Evolutionary conservation across 2,113 vertebrate genomes (phyloP).

Genomic region (Gavialis gangeticus): DNA sequence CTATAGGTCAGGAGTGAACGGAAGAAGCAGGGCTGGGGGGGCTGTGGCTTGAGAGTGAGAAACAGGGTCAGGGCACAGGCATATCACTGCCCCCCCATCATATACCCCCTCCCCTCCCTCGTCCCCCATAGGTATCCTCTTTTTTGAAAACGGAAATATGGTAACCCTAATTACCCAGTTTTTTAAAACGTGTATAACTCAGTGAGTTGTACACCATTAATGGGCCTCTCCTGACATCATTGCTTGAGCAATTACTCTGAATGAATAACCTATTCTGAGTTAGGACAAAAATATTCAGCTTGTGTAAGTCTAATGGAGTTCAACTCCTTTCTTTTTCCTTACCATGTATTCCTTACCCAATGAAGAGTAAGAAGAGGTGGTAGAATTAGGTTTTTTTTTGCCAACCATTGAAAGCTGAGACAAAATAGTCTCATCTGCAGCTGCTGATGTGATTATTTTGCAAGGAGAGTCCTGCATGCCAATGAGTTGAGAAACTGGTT

Average conservation of each 20-base stretch:
- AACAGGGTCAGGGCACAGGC: too few relatives aligned
- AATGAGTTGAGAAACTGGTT: neutral
- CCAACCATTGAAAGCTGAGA: neutral
- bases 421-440: neutral
- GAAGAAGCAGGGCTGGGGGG: too few relatives aligned
- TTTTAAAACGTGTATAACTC: neutral
- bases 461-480: neutral
- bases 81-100: too few relatives aligned
- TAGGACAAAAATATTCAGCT: neutral
- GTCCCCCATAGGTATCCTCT: too few relatives aligned
- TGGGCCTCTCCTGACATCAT: neutral
- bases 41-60: too few relatives aligned
- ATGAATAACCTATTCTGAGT: neutral
- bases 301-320: neutral
- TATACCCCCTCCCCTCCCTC: too few relatives aligned
- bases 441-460: accelerated
- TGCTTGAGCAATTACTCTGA: neutral
- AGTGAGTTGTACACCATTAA: neutral
- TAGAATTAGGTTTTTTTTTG: neutral
- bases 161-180: neutral
- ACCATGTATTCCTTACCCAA: neutral
- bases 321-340: neutral
- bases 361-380: neutral
- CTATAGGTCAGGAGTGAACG: too few relatives aligned
- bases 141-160: too few relatives aligned